Percentiles rank a stretch among this genome's conserved stretches.
These are phyloP conservation scores for Mesitornis unicolor DNA, from an alignment of 2,113 vertebrate genomes.

Conservation along the genomic window DNA sequence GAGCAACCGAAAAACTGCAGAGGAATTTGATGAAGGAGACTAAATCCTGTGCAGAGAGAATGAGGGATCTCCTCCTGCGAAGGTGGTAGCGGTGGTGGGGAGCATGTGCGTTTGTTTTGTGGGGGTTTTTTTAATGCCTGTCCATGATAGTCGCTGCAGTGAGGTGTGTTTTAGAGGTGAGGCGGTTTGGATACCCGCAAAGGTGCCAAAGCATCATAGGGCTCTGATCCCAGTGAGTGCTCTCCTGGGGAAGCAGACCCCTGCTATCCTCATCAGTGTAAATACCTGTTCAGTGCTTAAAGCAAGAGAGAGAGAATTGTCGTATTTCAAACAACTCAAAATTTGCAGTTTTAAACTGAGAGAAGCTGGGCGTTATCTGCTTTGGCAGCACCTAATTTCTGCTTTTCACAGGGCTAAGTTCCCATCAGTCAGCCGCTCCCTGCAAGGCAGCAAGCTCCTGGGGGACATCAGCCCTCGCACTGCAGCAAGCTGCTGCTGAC, in stretches of 20 bases:
- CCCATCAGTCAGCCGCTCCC: neutral
- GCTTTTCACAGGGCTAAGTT: fast-evolving
- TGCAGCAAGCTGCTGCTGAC: neutral
- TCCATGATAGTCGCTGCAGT: neutral
- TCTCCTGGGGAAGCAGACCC: neutral
- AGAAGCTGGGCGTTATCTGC: neutral
- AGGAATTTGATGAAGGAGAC: neutral
- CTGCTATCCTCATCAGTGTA: neutral
- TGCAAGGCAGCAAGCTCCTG: neutral
- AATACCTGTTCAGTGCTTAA: neutral
- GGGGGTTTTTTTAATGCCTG: neutral
- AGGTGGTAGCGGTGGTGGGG: neutral
- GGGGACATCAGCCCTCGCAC: fast-evolving
- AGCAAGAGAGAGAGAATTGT: neutral
- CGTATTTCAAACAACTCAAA: neutral
- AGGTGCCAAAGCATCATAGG: neutral
- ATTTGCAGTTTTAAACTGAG: neutral
- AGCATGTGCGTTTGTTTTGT: neutral
- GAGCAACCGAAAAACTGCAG: neutral
- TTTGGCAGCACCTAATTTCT: neutral
- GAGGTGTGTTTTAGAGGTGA: neutral
- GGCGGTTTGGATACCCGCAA: neutral
- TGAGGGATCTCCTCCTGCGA: constrained; percentile 35
- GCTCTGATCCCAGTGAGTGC: neutral
- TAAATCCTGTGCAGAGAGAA: neutral